phyloP scores from a whole-genome alignment of 1,140 invertebrate species.

The Myzus persicae region DNA sequence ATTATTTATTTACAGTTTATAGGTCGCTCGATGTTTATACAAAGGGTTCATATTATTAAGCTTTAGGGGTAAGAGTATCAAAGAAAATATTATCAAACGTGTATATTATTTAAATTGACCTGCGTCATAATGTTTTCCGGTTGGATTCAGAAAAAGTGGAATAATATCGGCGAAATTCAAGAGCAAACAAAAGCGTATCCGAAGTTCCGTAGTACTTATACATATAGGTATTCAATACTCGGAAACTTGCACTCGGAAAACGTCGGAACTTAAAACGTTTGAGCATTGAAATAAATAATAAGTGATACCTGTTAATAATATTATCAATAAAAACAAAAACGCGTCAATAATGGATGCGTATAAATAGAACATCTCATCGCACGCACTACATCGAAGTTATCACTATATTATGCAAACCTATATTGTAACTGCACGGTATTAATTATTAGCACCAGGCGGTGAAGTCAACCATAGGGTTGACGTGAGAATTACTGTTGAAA shows the following conservation, averaged over 20 bases:
- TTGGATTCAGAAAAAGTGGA: not conserved
- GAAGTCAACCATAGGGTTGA: not conserved
- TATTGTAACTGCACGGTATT: not conserved
- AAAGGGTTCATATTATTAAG: constrained; percentile 13
- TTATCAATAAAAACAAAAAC: not conserved
- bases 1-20: constrained; percentile 27
- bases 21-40: not conserved
- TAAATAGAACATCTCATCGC: not conserved
- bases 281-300: not conserved
- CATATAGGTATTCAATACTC: not conserved
- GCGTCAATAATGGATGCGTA: not conserved
- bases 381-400: not conserved
- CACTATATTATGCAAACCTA: not conserved
- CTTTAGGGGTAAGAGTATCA: not conserved
- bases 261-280: not conserved
- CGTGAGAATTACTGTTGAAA: not conserved
- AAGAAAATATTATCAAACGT: constrained; percentile 3
- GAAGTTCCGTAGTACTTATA: not conserved
- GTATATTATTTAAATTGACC: not conserved
- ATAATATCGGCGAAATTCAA: not conserved
- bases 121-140: not conserved
- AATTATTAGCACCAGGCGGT: not conserved
- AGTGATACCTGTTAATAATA: not conserved
- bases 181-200: not conserved
- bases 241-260: not conserved